phyloP scores from a whole-genome alignment of 2,888 invertebrate species.

The Teleogryllus oceanicus region DNA sequence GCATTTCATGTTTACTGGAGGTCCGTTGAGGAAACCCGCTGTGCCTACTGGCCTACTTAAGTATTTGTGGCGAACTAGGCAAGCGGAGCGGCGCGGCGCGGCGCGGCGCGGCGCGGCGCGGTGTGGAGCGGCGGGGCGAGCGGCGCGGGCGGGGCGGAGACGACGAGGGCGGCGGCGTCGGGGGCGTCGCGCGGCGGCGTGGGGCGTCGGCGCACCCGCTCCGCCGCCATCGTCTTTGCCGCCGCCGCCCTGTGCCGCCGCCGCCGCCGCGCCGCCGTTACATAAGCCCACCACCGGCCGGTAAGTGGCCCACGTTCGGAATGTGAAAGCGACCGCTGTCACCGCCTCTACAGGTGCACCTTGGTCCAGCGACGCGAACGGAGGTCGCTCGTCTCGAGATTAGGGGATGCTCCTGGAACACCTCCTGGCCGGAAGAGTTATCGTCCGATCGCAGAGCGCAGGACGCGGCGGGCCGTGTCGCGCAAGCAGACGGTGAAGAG shows the following conservation, averaged over 20 bases:
- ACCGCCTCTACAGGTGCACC: background rate
- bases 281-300: constrained; percentile 18
- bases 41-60: constrained; percentile 6
- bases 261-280: background rate
- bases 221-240: background rate
- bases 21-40: background rate
- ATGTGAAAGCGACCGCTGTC: constrained; percentile 5
- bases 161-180: background rate
- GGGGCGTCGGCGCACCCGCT: background rate
- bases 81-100: background rate
- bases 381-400: background rate
- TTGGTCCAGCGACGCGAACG: background rate
- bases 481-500: too few relatives aligned
- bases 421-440: too few relatives aligned
- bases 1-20: background rate
- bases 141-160: background rate
- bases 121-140: background rate
- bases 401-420: too few relatives aligned
- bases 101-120: background rate
- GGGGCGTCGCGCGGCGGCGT: background rate
- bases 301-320: constrained; percentile 18
- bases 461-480: too few relatives aligned
- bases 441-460: too few relatives aligned
- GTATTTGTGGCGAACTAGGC: background rate
- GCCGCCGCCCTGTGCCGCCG: background rate